A percentile compares a stretch with the other conserved stretches of the same genome.
phyloP scores from a whole-genome alignment of 2,797 vertebrate genomes.

The Cryptoprocta ferox region DNA sequence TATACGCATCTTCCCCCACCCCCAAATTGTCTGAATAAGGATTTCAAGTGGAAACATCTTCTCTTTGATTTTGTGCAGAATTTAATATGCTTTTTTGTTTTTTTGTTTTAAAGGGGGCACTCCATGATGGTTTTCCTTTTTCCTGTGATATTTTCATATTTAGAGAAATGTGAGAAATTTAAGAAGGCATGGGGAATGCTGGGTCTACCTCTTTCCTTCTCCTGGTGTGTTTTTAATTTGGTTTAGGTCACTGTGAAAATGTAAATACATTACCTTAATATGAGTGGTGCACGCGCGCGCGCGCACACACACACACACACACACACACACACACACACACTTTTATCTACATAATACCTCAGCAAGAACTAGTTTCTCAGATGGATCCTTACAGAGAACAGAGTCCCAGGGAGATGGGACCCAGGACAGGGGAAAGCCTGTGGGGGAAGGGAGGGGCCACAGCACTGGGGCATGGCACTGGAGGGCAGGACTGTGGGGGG shows the following conservation, averaged over 20 bases:
- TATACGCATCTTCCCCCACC: neutral
- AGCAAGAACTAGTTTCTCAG: constrained; percentile 56
- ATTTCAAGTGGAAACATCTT: constrained; percentile 17
- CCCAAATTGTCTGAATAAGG: neutral
- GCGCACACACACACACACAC: too few species aligned
- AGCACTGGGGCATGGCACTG: neutral
- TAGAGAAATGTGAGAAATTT: neutral
- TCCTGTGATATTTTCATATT: neutral
- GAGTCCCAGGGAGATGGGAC: constrained; percentile 30
- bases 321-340: neutral
- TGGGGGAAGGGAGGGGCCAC: neutral
- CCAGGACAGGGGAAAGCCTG: constrained; percentile 28
- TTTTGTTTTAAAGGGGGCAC: neutral
- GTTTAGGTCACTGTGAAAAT: constrained; percentile 26
- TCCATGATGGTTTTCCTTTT: neutral
- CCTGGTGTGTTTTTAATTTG: neutral
- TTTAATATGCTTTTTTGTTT: neutral
- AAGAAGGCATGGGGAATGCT: neutral
- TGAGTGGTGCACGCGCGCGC: neutral
- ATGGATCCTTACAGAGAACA: constrained; percentile 41
- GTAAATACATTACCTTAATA: neutral
- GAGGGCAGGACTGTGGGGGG: neutral
- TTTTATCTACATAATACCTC: constrained; percentile 11
- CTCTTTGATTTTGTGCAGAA: neutral
- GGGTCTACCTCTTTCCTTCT: constrained; percentile 9